phyloP scores from a whole-genome alignment of 2,113 vertebrate species.

The Tauraco erythrolophus region DNA sequence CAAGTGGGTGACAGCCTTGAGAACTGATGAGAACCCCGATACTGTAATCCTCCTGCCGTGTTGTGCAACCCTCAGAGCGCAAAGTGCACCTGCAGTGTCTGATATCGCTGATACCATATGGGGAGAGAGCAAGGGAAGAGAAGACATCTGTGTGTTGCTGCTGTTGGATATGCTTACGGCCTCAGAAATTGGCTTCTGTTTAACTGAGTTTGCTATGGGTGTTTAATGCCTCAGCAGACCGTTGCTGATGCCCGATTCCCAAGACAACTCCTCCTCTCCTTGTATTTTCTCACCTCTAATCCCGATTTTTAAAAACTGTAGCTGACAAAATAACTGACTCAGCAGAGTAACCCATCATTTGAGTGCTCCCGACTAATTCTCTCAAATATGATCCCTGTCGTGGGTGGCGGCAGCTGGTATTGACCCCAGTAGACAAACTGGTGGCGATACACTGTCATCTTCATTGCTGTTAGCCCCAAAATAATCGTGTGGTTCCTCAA shows the following conservation, averaged over 20 bases:
- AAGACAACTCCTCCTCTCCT: background rate
- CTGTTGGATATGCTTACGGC: background rate
- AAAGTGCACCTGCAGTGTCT: background rate
- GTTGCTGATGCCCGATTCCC: background rate
- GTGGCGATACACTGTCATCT: slow-evolving; percentile 66
- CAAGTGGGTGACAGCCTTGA: background rate
- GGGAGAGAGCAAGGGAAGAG: background rate
- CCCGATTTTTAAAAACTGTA: slow-evolving; percentile 82
- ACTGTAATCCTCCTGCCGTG: background rate
- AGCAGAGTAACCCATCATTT: slow-evolving; percentile 64
- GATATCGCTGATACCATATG: background rate
- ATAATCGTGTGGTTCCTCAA: slow-evolving; percentile 74
- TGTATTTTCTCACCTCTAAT: slow-evolving; percentile 70
- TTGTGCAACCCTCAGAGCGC: background rate
- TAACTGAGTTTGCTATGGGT: background rate
- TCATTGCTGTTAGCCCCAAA: slow-evolving; percentile 72
- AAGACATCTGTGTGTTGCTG: background rate
- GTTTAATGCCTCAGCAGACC: background rate
- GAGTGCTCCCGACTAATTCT: slow-evolving; percentile 68
- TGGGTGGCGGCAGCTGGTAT: slow-evolving; percentile 64
- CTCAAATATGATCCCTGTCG: slow-evolving; percentile 61
- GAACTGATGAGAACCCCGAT: background rate
- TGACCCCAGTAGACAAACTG: slow-evolving; percentile 71
- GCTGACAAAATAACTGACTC: slow-evolving; percentile 79
- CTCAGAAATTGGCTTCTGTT: background rate